Evolutionary conservation across 1,140 invertebrate genomes (phyloP).

Genomic region (Rhyzopertha dominica): DNA sequence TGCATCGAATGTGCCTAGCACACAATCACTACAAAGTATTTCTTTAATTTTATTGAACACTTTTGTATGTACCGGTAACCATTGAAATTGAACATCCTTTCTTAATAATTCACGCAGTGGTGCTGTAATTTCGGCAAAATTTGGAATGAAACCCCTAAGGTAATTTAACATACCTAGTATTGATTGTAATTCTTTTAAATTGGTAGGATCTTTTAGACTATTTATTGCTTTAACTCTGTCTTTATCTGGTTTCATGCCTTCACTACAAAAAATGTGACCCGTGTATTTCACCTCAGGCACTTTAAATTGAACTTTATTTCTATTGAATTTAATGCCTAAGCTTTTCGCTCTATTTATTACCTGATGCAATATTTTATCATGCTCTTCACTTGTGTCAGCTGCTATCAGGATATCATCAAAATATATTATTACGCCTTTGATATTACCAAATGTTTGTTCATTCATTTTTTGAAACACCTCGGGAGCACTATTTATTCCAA

Average conservation of each 20-base stretch:
- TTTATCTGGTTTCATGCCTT: slow-evolving; percentile 18
- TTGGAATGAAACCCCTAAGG: slow-evolving; percentile 17
- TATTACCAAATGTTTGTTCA: slow-evolving; percentile 20
- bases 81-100: slow-evolving; percentile 10
- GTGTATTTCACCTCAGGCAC: slow-evolving; percentile 27
- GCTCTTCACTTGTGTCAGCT: slow-evolving; percentile 14
- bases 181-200: slow-evolving; percentile 25
- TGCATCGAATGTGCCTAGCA: slow-evolving; percentile 12
- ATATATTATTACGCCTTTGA: slow-evolving; percentile 20
- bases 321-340: slow-evolving; percentile 20
- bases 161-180: slow-evolving; percentile 23
- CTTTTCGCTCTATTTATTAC: slow-evolving; percentile 14
- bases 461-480: slow-evolving; percentile 42
- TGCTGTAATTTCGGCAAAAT: slow-evolving; percentile 10
- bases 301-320: slow-evolving; percentile 21
- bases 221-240: slow-evolving; percentile 17
- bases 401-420: slow-evolving; percentile 23
- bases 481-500: slow-evolving; percentile 39
- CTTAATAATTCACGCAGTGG: slow-evolving; percentile 15
- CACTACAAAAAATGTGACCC: slow-evolving; percentile 17
- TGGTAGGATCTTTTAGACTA: slow-evolving; percentile 16
- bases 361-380: slow-evolving; percentile 14
- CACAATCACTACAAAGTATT: slow-evolving; percentile 6
- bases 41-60: slow-evolving; percentile 8
- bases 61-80: slow-evolving; percentile 3